phyloP scores from a whole-genome alignment of 2,888 invertebrate species.

The Amiota communis region DNA sequence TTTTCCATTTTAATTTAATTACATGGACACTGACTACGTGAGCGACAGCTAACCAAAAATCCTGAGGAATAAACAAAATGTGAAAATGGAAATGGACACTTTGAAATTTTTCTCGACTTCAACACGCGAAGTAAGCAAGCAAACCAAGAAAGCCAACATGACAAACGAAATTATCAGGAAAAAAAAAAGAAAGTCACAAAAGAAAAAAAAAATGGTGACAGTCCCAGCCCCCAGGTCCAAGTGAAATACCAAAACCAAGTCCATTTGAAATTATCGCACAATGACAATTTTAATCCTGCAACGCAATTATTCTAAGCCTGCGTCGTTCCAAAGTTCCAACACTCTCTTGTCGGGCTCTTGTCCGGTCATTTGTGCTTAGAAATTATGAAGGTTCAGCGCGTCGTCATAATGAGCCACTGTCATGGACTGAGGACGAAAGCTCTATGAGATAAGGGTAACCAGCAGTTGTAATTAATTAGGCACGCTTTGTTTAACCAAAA shows the following conservation, averaged over 20 bases:
- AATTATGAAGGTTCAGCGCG: slow-evolving; percentile 70
- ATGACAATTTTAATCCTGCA: slow-evolving; percentile 65
- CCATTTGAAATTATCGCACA: background rate
- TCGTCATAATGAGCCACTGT: slow-evolving; percentile 46
- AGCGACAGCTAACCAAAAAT: slow-evolving; percentile 65
- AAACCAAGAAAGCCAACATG: slow-evolving; percentile 30
- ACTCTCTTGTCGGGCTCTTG: too few species aligned
- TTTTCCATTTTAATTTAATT: slow-evolving; percentile 74
- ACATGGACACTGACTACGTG: slow-evolving; percentile 71
- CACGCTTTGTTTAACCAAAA: slow-evolving; percentile 32
- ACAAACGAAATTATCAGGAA: slow-evolving; percentile 17
- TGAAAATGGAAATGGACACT: slow-evolving; percentile 46
- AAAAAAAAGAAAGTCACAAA: slow-evolving; percentile 9
- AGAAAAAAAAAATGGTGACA: slow-evolving; percentile 33
- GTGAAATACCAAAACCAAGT: too few species aligned
- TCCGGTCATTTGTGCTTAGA: slow-evolving; percentile 52
- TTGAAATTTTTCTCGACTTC: slow-evolving; percentile 33
- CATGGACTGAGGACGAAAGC: slow-evolving; percentile 3
- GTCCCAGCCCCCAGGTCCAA: slow-evolving; percentile 32
- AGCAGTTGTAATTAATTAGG: slow-evolving; percentile 54
- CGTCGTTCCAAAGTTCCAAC: too few species aligned
- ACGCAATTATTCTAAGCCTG: slow-evolving; percentile 67
- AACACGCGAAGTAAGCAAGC: slow-evolving; percentile 21
- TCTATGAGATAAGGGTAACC: background rate
- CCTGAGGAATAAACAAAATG: slow-evolving; percentile 17